Percentiles rank a stretch among this genome's conserved stretches.
phyloP scores from a whole-genome alignment of 2,113 vertebrate genomes.

The Hiodon alosoides region DNA sequence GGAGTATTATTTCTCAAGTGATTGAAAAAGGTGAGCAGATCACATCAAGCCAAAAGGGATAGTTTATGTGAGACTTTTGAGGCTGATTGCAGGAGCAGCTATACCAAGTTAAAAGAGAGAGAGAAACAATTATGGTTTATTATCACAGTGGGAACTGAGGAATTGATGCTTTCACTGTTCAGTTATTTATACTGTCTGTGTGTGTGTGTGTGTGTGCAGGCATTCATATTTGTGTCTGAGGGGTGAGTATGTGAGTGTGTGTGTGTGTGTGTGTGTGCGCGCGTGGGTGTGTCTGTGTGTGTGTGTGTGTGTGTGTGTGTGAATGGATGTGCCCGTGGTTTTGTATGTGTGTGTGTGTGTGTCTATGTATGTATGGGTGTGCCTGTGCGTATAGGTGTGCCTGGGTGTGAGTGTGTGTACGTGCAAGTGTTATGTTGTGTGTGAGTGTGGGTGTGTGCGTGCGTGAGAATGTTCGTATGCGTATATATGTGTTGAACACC shows the following conservation, averaged over 20 bases:
- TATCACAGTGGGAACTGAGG: too few relatives aligned
- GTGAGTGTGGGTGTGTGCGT: not conserved
- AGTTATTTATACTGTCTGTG: not conserved
- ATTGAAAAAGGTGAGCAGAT: not conserved
- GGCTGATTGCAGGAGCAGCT: too few relatives aligned
- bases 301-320: not conserved
- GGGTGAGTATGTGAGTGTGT: not conserved
- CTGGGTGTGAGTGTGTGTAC: not conserved
- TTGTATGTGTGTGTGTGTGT: not conserved
- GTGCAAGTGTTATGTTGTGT: not conserved
- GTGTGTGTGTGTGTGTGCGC: not conserved
- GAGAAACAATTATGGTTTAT: too few relatives aligned
- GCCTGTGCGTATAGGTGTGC: not conserved
- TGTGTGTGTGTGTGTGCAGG: not conserved
- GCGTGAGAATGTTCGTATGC: too few relatives aligned
- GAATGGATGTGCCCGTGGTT: not conserved
- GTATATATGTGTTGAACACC: too few relatives aligned
- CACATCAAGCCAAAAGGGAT: not conserved
- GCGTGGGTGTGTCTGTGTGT: not conserved
- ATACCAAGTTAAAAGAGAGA: too few relatives aligned
- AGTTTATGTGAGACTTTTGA: not conserved
- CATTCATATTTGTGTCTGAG: too few relatives aligned
- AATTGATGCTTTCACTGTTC: too few relatives aligned
- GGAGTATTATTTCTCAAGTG: not conserved
- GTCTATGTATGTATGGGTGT: not conserved